phyloP scores from a whole-genome alignment of 2,888 invertebrate species.

The Phaedon cochleariae region DNA sequence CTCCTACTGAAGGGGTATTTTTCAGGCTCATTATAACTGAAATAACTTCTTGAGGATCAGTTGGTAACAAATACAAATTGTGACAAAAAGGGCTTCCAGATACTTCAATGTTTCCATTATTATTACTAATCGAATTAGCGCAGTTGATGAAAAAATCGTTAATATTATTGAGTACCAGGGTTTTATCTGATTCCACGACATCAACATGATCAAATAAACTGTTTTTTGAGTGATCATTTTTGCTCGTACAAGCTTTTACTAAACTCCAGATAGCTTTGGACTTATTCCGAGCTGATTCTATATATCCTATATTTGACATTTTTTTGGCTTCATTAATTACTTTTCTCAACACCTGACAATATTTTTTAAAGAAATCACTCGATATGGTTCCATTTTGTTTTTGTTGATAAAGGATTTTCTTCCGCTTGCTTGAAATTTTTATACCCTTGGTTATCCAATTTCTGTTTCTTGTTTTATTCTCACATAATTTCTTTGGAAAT shows the following conservation, averaged over 20 bases:
- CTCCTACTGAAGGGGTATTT: background rate
- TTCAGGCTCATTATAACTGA: background rate
- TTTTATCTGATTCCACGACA: too few relatives aligned
- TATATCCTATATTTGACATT: background rate
- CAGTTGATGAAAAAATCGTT: too few relatives aligned
- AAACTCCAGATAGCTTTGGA: background rate
- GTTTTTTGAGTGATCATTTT: background rate
- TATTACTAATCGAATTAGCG: too few relatives aligned
- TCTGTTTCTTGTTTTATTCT: background rate
- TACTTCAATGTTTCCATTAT: too few relatives aligned
- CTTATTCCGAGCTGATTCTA: background rate
- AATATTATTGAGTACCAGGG: too few relatives aligned
- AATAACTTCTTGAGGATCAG: too few relatives aligned
- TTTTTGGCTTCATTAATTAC: background rate
- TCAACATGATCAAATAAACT: too few relatives aligned
- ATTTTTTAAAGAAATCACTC: background rate
- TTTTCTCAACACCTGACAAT: background rate
- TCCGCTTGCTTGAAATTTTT: background rate
- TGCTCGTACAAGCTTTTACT: background rate
- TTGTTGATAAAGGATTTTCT: background rate
- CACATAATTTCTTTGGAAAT: background rate
- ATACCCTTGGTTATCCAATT: background rate
- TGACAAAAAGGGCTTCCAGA: too few relatives aligned
- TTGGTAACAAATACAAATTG: background rate
- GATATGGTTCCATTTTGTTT: background rate